Conservation (phyloP, 1,140 invertebrate species). For the Metaphire vulgaris region DNA sequence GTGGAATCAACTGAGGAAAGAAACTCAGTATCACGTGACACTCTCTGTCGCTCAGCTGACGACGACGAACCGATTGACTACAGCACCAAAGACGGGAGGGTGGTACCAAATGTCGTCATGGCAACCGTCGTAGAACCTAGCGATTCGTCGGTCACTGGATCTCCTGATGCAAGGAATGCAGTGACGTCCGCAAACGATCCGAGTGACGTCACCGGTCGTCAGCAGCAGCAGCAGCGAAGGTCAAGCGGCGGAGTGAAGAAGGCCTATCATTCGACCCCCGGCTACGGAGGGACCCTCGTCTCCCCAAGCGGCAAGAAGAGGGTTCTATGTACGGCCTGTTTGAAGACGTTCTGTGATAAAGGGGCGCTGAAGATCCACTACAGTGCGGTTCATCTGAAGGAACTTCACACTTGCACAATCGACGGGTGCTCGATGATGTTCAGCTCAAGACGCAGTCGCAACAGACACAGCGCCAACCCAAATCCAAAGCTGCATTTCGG, state of each 20-base stretch:
- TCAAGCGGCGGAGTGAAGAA: not conserved
- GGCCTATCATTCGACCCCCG: slow-evolving; percentile 14
- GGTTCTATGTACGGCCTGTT: slow-evolving; percentile 93
- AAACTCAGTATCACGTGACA: not conserved
- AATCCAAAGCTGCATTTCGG: slow-evolving; percentile 83
- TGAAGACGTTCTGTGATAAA: slow-evolving; percentile 99
- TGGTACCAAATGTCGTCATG: not conserved
- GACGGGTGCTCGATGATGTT: slow-evolving; percentile 97
- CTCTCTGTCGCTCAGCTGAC: not conserved
- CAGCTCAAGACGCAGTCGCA: slow-evolving; percentile 81
- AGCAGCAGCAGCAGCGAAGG: slow-evolving; percentile 43
- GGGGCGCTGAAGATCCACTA: slow-evolving; percentile 96
- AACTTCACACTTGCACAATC: slow-evolving; percentile 91
- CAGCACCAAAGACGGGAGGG: not conserved
- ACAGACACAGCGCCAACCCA: slow-evolving; percentile 86
- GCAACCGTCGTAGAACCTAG: not conserved
- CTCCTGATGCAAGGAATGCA: not conserved
- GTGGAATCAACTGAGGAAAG: not conserved
- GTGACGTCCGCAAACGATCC: not conserved
- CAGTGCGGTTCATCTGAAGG: slow-evolving; percentile 77
- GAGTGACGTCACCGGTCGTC: too few species aligned
- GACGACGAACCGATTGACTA: not conserved
- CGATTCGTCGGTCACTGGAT: not conserved
- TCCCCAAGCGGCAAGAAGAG: slow-evolving; percentile 62
- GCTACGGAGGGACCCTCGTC: slow-evolving; percentile 19